phyloP scores from a whole-genome alignment of 2,113 vertebrate species.

The Myiozetetes cayanensis region DNA sequence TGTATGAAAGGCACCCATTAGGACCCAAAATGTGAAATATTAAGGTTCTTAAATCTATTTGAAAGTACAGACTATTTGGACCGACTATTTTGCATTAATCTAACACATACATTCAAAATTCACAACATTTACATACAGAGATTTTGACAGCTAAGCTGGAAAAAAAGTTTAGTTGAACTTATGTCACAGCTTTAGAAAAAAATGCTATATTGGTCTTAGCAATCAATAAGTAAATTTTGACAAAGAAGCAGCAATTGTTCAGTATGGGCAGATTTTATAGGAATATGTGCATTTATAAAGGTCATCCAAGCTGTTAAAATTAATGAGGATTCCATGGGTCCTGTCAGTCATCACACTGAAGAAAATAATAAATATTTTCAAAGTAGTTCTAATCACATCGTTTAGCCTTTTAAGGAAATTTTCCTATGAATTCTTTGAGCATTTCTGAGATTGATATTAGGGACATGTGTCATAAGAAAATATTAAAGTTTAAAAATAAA shows the following conservation, averaged over 20 bases:
- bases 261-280: background rate
- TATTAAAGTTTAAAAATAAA: background rate
- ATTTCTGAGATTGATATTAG: background rate
- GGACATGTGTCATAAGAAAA: background rate
- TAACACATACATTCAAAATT: background rate
- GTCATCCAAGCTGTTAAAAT: background rate
- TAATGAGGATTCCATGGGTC: background rate
- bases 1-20: background rate
- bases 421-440: background rate
- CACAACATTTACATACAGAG: background rate
- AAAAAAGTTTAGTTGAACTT: background rate
- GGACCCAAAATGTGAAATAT: background rate
- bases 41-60: background rate
- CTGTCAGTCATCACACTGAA: background rate
- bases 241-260: background rate
- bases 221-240: background rate
- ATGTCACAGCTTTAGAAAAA: background rate
- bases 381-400: background rate
- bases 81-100: background rate
- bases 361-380: background rate
- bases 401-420: background rate
- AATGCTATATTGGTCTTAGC: background rate
- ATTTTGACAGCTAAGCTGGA: background rate
- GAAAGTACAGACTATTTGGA: background rate
- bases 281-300: background rate